Evolutionary conservation across 2,888 invertebrate species (phyloP), one percentile per base, ranked within the genome.

Genomic region (Chrysolina haemoptera): DNA sequence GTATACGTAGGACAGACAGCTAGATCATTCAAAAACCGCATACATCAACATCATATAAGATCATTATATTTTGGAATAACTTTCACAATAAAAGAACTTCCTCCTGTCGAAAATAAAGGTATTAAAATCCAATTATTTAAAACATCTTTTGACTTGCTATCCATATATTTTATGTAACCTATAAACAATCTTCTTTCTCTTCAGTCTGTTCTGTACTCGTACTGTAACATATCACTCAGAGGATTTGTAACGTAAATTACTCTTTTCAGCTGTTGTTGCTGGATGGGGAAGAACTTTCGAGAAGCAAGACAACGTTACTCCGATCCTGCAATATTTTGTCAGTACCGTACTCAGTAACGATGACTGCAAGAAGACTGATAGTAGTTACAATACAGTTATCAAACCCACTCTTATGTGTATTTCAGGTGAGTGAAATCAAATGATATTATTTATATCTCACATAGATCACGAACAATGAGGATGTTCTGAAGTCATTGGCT

Each of bases 391-490:
- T 6, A 41, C 22, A 9, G 53, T 78, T n/a, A 73, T 78, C 12
- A 53, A 72, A 27, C 64, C 72, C 46, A 75, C 53, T 11, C 80
- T 80, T 48, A 5, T 82, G 35, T 82, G 82, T 68, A 43, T 75
- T 11, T 75, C 77, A 8, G 80, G 81, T 62, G 68, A 53, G 18
- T 59, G 2, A 22, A 59, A 53, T 53, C 59, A 9, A 59, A 0
- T 11, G 16, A 2, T 62, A 35, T 1, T 27, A 27, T 27, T 27
- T 27, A 27, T 5, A 3, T 27, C 5, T 27, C 27, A 27, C 1
- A 27, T 27, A 27, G 27, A 27, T 27, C 27, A 27, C 27, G 27
- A 3, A 1, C 1, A n/a, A n/a, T n/a, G n/a, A n/a, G n/a, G n/a
- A n/a, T n/a, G n/a, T n/a, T n/a, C n/a, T n/a, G n/a, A n/a, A n/a